Base-by-base conservation (phyloP, 2,113 vertebrate genomes). In the Micronycteris hirsuta region DNA sequence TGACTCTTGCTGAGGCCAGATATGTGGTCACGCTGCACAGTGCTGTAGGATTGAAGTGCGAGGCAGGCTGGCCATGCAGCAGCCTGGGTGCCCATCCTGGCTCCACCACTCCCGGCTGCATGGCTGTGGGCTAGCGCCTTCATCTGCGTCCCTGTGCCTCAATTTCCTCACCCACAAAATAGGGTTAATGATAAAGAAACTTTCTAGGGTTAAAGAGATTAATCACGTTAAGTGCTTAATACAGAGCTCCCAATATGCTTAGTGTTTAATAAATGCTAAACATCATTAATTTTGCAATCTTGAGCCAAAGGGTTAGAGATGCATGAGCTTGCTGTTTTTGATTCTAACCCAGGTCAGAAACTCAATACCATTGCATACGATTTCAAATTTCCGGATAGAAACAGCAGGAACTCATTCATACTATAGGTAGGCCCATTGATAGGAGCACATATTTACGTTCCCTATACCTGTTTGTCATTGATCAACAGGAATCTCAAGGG, bases 221-320 rank as follows among this genome's bases (percentile, higher is more conserved):
- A 81, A 77, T 93, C 91, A 56, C 19, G 20, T 45, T 43, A 94
- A 91, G 77, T 65, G 13, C 28, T 83, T 85, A 82, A 81, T n/a
- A 81, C 38, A 80, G 36, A 38, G 24, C 3, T 74, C 54, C 56
- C 76, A 63, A 52, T 4, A 31, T 43, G 31, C 1, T 78, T 88
- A 28, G 7, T 31, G 45, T 90, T 67, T 91, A 74, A 26, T 84
- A 88, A 90, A 70, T 78, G 12, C 45, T 61, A 33, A 19, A 20
- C 74, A 70, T 41, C 56, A 71, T 61, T 68, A 70, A 65, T 49
- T 31, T n/a, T 89, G 38, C 2, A 76, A 2, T 52, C 56, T 38
- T 54, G 38, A 93, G 47, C 43, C 33, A 16, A 68, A 74, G 43
- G 45, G 15, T 43, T 49, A 86, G 68, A 65, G 43, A 88, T 12